Conservation (phyloP, 2,888 invertebrate genomes). For the Pachymerium ferrugineum region DNA sequence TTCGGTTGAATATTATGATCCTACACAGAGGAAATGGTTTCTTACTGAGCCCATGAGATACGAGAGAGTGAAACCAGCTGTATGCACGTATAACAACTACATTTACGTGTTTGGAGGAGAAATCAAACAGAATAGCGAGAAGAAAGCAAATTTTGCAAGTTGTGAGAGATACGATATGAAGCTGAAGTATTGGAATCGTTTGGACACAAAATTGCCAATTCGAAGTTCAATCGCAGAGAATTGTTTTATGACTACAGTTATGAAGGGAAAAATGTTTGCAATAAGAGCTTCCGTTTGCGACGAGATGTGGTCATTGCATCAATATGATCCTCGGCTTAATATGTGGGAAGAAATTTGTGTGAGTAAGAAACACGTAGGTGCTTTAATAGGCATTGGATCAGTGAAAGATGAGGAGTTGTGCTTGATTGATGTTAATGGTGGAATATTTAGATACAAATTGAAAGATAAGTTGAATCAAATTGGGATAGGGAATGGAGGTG, state of each 20-base stretch:
- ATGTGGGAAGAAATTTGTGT: not conserved
- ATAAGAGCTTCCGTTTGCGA: not conserved
- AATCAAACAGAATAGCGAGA: not conserved
- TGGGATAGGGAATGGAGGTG: not conserved
- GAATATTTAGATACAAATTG: not conserved
- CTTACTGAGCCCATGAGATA: not conserved
- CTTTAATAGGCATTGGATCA: not conserved
- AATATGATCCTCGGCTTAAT: not conserved
- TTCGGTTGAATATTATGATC: not conserved
- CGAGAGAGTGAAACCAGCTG: not conserved
- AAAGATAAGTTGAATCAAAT: not conserved
- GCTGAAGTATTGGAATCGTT: not conserved
- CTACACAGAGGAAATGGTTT: not conserved
- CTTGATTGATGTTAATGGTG: not conserved
- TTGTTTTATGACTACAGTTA: not conserved
- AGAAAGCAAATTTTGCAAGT: not conserved
- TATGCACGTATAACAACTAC: not conserved
- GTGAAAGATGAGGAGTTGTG: not conserved
- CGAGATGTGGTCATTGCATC: not conserved
- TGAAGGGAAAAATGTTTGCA: not conserved
- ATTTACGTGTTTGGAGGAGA: conserved; percentile 3
- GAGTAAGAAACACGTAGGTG: not conserved
- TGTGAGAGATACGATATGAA: not conserved
- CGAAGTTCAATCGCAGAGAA: not conserved
- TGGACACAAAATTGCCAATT: not conserved